Evolutionary conservation across 2,797 vertebrate species (phyloP).

Genomic region (Triplophysa bombifrons): DNA sequence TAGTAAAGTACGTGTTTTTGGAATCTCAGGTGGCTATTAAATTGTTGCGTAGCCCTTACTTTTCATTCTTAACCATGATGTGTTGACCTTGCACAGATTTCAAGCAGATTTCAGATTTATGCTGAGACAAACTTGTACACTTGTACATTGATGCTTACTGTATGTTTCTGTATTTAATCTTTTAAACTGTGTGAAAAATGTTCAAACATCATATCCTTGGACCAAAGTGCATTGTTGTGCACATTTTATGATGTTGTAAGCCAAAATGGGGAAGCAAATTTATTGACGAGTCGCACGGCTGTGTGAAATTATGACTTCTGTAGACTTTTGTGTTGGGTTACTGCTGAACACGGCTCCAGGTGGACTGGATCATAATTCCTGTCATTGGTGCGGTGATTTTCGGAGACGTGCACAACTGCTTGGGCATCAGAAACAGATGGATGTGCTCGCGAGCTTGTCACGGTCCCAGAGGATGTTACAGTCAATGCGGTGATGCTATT

Average conservation of each 20-base stretch:
- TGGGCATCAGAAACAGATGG: constrained; percentile 55
- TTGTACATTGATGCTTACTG: not conserved
- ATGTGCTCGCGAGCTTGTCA: not conserved
- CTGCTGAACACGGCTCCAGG: constrained; percentile 6
- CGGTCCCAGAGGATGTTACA: not conserved
- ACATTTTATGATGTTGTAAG: constrained; percentile 14
- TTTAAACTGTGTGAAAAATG: not conserved
- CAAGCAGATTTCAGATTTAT: not conserved
- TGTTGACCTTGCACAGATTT: not conserved
- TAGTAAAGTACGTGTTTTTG: not conserved
- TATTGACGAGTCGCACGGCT: constrained; percentile 18
- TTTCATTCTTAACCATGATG: too few species aligned
- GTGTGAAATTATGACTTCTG: constrained; percentile 15
- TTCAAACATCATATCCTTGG: not conserved
- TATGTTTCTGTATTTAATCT: not conserved
- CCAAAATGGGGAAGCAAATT: constrained; percentile 2
- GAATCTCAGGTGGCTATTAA: not conserved
- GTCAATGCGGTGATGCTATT: not conserved
- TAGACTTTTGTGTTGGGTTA: not conserved
- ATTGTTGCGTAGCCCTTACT: too few species aligned
- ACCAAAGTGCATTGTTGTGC: constrained; percentile 5
- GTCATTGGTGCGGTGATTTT: not conserved
- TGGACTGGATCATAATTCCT: constrained; percentile 43
- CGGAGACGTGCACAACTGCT: constrained; percentile 35
- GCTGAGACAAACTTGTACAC: not conserved